Evolutionary conservation across 2,113 vertebrate genomes (phyloP).

Genomic region (Zapus hudsonius): DNA sequence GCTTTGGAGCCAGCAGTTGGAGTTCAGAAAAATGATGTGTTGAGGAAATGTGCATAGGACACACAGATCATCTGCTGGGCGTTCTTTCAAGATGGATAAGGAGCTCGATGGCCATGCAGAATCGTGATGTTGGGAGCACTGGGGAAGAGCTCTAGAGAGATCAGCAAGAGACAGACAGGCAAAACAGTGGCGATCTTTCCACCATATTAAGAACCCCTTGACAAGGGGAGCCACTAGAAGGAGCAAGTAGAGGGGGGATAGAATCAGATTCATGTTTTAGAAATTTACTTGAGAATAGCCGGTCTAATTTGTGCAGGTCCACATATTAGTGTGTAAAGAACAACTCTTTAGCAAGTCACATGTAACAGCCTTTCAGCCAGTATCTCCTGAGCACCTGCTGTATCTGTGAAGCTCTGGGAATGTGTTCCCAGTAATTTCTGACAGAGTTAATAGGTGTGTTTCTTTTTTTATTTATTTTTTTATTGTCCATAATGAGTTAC

Average conservation of each 20-base stretch:
- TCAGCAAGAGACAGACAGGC: not conserved
- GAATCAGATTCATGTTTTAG: not conserved
- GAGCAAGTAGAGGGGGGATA: too few species aligned
- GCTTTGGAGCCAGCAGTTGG: not conserved
- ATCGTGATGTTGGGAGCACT: not conserved
- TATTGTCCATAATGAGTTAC: too few species aligned
- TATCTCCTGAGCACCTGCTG: not conserved
- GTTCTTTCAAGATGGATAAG: not conserved
- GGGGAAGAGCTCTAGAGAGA: not conserved
- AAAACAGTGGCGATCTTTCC: not conserved
- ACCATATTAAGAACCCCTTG: not conserved
- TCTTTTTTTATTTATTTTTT: not conserved
- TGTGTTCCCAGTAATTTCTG: not conserved
- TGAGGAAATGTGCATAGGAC: not conserved
- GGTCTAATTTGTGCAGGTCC: not conserved
- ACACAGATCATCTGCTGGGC: not conserved
- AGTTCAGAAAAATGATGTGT: not conserved
- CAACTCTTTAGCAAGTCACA: not conserved
- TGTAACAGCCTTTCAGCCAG: constrained; percentile 3
- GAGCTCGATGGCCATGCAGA: not conserved
- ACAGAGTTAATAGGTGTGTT: not conserved
- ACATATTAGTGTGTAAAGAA: not conserved
- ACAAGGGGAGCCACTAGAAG: not conserved
- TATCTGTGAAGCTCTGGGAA: not conserved
- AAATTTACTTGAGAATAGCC: constrained; percentile 29